Evolutionary conservation across 2,113 vertebrate species (phyloP).

Genomic region (Morone saxatilis): DNA sequence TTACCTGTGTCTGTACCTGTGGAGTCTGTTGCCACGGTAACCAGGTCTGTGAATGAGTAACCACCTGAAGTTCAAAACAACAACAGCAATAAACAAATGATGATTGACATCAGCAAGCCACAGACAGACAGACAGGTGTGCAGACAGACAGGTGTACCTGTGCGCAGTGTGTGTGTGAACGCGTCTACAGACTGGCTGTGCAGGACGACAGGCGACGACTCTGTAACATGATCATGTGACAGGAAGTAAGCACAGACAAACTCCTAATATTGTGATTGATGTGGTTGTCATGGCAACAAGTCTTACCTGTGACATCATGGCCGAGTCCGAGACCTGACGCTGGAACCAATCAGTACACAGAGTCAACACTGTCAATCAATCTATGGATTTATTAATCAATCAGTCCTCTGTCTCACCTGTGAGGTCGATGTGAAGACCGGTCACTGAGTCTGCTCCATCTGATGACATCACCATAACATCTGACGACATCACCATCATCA

Average conservation of each 20-base stretch:
- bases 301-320: conserved; percentile 76
- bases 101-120: no score
- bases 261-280: neutral
- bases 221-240: conserved; percentile 50
- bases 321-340: conserved; percentile 49
- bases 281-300: neutral
- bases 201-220: conserved; percentile 16
- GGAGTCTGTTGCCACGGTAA: conserved; percentile 57
- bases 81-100: neutral
- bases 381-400: neutral
- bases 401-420: conserved; percentile 58
- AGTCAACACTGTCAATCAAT: neutral
- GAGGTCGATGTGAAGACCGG: neutral
- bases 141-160: conserved; percentile 31
- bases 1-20: conserved; percentile 59
- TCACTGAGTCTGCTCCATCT: conserved; percentile 53
- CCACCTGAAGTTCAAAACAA: conserved; percentile 48
- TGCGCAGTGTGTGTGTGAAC: conserved; percentile 24
- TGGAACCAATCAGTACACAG: conserved; percentile 45
- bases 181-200: conserved; percentile 37
- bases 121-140: neutral
- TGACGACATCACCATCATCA: neutral
- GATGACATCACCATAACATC: conserved; percentile 22
- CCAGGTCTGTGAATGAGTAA: conserved; percentile 56
- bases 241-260: conserved; percentile 2